Conservation (phyloP, 2,113 vertebrate genomes). For the Globicephala melas region DNA sequence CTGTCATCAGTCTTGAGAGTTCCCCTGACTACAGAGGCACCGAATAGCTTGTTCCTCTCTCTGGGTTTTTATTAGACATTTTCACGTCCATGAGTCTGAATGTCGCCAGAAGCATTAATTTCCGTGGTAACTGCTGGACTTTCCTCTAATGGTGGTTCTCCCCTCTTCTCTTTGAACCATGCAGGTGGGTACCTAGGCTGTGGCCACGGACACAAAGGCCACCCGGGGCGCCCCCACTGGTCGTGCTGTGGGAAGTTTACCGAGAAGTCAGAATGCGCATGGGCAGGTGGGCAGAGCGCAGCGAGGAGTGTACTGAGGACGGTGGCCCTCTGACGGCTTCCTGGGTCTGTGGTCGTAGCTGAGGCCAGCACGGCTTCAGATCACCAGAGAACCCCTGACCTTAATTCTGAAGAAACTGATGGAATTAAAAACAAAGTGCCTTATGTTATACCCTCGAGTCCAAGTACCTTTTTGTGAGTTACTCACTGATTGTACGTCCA, state of each 20-base stretch:
- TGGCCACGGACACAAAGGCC: conserved; percentile 93
- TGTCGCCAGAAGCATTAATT: neutral
- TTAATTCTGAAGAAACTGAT: conserved; percentile 35
- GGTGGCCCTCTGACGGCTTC: conserved; percentile 85
- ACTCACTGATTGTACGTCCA: neutral
- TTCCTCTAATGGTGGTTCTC: neutral
- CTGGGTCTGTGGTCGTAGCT: neutral
- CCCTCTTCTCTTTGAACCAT: neutral
- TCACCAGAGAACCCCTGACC: neutral
- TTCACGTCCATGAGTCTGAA: neutral
- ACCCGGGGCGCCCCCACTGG: conserved; percentile 94
- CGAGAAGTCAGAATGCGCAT: conserved; percentile 87
- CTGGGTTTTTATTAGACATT: neutral
- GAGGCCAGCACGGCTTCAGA: neutral
- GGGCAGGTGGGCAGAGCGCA: conserved; percentile 26
- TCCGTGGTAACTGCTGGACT: neutral
- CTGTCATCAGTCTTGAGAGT: neutral
- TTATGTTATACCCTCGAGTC: neutral
- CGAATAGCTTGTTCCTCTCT: neutral
- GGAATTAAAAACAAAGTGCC: conserved; percentile 65
- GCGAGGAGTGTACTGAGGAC: conserved; percentile 85
- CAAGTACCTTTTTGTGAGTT: neutral
- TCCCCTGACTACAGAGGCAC: neutral
- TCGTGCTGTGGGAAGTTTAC: conserved; percentile 91
- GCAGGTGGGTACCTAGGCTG: conserved; percentile 96